Evolutionary conservation across 2,113 vertebrate genomes (phyloP).

Genomic region (Dermatemys mawii): DNA sequence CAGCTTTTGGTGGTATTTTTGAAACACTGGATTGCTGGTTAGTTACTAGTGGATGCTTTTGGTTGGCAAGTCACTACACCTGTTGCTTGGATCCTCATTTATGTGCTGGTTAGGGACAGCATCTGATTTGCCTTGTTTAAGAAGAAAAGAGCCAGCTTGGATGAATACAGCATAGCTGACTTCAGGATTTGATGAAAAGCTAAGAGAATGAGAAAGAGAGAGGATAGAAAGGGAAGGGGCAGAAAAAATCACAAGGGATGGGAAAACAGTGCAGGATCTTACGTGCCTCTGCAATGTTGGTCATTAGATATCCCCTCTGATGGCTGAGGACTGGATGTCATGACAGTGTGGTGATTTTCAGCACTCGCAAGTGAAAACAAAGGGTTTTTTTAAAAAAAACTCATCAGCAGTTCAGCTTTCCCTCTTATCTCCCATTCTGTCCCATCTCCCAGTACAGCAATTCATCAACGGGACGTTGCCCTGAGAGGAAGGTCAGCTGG

Average conservation of each 20-base stretch:
- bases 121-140: neutral
- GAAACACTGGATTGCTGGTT: neutral
- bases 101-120: neutral
- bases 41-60: neutral
- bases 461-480: too few relatives aligned
- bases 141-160: neutral
- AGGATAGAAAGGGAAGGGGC: too few relatives aligned
- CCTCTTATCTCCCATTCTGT: too few relatives aligned
- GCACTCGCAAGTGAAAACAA: neutral
- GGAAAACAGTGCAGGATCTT: neutral
- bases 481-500: too few relatives aligned
- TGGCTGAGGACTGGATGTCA: neutral
- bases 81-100: neutral
- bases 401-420: too few relatives aligned
- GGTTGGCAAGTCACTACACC: neutral
- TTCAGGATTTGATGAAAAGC: neutral
- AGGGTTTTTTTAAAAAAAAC: neutral
- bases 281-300: neutral
- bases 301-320: neutral
- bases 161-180: neutral
- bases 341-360: neutral
- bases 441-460: too few relatives aligned
- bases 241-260: neutral
- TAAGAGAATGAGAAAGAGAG: neutral
- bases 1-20: neutral